Evolutionary conservation across 2,113 vertebrate species (phyloP).

Genomic region (Chloebia gouldiae): DNA sequence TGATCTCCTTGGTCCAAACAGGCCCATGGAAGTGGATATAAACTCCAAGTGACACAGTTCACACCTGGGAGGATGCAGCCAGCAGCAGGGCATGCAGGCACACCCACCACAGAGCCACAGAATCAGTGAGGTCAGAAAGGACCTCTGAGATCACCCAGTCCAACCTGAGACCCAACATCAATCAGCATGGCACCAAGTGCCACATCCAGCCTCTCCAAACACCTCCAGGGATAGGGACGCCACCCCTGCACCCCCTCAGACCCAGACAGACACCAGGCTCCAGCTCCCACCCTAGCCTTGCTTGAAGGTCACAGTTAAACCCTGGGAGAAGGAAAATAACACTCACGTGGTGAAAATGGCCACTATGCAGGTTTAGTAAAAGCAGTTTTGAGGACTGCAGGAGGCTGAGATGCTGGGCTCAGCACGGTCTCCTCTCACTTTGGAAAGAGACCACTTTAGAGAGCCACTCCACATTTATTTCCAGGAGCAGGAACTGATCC

Average conservation of each 20-base stretch:
- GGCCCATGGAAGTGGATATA: neutral
- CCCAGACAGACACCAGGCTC: neutral
- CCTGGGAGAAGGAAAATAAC: neutral
- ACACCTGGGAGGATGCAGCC: neutral
- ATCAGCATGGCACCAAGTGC: neutral
- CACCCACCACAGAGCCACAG: neutral
- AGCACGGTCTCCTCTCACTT: neutral
- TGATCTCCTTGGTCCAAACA: neutral
- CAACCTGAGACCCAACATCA: rapidly evolving
- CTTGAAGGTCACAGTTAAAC: neutral
- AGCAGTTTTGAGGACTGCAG: neutral
- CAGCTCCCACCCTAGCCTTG: neutral
- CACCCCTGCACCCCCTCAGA: neutral
- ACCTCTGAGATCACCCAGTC: neutral
- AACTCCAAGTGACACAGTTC: neutral
- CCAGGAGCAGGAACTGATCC: neutral
- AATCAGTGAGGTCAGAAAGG: neutral
- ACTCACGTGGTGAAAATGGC: neutral
- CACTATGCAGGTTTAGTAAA: neutral
- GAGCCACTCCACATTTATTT: neutral
- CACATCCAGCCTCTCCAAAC: neutral
- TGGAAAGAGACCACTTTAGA: neutral
- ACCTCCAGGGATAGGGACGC: neutral
- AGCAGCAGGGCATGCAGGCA: neutral
- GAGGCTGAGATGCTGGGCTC: neutral